These are phyloP conservation scores for Mimachlamys varia DNA, from an alignment of 2,888 invertebrate genomes.

Conservation along the genomic window DNA sequence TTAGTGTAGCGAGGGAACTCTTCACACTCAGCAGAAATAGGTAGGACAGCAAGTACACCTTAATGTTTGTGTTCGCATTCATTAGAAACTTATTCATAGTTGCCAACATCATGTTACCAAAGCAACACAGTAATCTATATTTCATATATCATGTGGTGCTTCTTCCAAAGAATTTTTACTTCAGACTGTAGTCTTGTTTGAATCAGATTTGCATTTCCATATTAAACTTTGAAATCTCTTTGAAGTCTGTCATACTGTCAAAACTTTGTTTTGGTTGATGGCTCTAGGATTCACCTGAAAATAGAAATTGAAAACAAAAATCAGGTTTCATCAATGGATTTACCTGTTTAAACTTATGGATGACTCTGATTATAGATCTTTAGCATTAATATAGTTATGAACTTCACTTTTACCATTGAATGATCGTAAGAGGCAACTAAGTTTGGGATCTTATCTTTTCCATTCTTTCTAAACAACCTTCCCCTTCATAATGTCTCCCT, in stretches of 20 bases:
- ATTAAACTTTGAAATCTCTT: background rate
- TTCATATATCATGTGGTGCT: background rate
- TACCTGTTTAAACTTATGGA: too few species aligned
- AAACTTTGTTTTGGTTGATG: background rate
- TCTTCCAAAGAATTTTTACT: background rate
- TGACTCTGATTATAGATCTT: too few species aligned
- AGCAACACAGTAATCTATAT: background rate
- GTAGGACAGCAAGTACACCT: background rate
- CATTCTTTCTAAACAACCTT: too few species aligned
- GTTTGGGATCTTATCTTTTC: too few species aligned
- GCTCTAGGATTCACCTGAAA: background rate
- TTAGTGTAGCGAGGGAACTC: slow-evolving; percentile 40
- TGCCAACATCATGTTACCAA: background rate
- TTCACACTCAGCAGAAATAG: slow-evolving; percentile 36
- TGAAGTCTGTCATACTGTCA: background rate
- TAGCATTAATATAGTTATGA: too few species aligned
- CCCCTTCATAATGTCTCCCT: too few species aligned
- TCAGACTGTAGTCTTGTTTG: background rate
- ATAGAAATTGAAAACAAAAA: background rate
- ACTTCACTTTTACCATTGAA: too few species aligned
- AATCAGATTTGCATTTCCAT: background rate
- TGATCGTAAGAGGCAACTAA: too few species aligned
- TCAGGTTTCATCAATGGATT: too few species aligned
- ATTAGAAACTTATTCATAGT: background rate
- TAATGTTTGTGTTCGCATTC: background rate